Evolutionary conservation across 2,888 invertebrate genomes (phyloP).

Genomic region (Temnothorax ravouxi): DNA sequence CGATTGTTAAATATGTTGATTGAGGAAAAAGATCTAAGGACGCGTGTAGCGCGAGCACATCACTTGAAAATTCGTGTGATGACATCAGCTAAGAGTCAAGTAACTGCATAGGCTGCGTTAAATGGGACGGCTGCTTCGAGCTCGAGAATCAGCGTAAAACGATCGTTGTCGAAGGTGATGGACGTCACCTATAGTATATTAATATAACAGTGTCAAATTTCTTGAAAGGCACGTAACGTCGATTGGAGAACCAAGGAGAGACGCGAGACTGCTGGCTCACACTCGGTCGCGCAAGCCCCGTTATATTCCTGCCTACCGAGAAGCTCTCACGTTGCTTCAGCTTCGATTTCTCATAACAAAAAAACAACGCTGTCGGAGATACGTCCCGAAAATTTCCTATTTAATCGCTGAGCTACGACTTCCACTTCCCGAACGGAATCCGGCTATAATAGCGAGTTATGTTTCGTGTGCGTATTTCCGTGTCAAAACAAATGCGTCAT

Average conservation of each 20-base stretch:
- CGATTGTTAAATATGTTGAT: not conserved
- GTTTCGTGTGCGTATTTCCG: not conserved
- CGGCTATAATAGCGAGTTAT: not conserved
- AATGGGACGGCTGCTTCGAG: not conserved
- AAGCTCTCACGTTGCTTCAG: constrained; percentile 69
- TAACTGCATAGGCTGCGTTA: constrained; percentile 5
- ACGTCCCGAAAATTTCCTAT: constrained; percentile 18
- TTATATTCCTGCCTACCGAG: constrained; percentile 55
- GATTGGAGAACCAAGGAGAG: constrained; percentile 44
- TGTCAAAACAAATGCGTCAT: not conserved
- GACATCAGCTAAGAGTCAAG: not conserved
- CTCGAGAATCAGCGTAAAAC: constrained; percentile 37
- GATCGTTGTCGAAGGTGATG: not conserved
- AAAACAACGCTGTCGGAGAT: constrained; percentile 20
- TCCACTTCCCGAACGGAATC: not conserved
- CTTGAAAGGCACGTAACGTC: constrained; percentile 4
- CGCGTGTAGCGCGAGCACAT: not conserved
- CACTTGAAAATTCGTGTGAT: not conserved
- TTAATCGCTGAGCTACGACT: constrained; percentile 21
- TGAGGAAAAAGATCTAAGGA: not conserved
- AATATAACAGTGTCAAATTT: constrained; percentile 29
- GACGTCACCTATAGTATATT: not conserved
- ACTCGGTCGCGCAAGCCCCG: constrained; percentile 15
- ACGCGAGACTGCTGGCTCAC: constrained; percentile 49
- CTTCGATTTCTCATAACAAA: constrained; percentile 71